A percentile compares a stretch with the other conserved stretches of the same genome.
phyloP scores from a whole-genome alignment of 2,888 invertebrate genomes.

The Lordiphosa fenestrarum region DNA sequence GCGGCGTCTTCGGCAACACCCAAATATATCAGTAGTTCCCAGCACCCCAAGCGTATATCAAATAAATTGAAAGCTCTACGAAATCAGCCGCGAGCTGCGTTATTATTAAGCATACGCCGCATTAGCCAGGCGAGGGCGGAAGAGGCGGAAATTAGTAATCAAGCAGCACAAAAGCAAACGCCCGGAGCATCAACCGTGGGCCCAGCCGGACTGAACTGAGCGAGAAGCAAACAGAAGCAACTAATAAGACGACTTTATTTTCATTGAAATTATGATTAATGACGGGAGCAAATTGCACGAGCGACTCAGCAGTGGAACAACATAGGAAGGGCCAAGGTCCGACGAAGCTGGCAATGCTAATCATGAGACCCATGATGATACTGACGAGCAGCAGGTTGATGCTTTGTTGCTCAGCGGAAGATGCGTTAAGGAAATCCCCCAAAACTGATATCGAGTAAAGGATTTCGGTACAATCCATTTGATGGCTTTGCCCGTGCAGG shows the following conservation, averaged over 20 bases:
- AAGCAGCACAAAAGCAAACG: conserved; percentile 47
- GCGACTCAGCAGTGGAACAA: conserved; percentile 34
- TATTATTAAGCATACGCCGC: conserved; percentile 62
- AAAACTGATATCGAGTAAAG: conserved; percentile 12
- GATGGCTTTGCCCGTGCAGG: conserved; percentile 63
- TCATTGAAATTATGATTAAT: conserved; percentile 76
- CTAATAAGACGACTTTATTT: conserved; percentile 65
- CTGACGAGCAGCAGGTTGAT: conserved; percentile 25
- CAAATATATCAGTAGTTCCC: not conserved
- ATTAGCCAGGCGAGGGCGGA: conserved; percentile 23
- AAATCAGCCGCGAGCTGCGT: conserved; percentile 42
- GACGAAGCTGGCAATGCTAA: conserved; percentile 21
- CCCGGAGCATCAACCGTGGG: conserved; percentile 19
- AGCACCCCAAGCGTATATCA: not conserved
- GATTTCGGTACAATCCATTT: conserved; percentile 30
- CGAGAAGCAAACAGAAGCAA: conserved; percentile 2
- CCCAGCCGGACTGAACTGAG: conserved; percentile 6
- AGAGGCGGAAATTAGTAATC: conserved; percentile 57
- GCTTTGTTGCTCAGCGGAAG: conserved; percentile 21
- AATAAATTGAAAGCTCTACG: not conserved
- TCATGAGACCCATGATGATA: conserved; percentile 1
- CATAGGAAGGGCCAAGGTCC: conserved; percentile 44
- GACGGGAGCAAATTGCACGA: conserved; percentile 57
- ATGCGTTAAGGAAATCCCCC: conserved; percentile 10
- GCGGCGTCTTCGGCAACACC: not conserved